Evolutionary conservation across 2,888 invertebrate genomes (phyloP), one percentile per base, ranked within the genome.

Genomic region (Rambutsinella grinnellia): DNA sequence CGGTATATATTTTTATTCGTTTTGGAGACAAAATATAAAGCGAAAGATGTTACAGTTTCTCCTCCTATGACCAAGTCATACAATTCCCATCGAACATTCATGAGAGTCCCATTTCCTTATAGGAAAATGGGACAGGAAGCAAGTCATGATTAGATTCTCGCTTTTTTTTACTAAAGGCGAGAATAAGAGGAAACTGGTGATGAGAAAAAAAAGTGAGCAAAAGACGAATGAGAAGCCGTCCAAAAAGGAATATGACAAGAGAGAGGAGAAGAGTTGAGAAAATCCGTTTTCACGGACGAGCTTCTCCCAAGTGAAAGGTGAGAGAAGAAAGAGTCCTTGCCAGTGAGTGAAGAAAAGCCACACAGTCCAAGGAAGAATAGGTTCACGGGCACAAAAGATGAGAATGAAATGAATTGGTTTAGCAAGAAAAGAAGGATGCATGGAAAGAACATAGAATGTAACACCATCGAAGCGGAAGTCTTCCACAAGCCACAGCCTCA

Each of bases 301-400:
- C 36, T 63, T 71, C 57, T 65, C 57, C 71, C 65, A 51, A 65
- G 71, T 71, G 65, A 71, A 71, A 71, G 71, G 71, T 71, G 71
- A 71, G 71, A 71, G 71, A 71, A 71, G 65, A n/a, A n/a, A n/a
- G n/a, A n/a, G n/a, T n/a, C n/a, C n/a, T n/a, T n/a, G 23, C 63
- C 71, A 71, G 57, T 65, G 65, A 71, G 71, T 71, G 71, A 65
- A 71, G n/a, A 71, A 69, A 71, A 71, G 71, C 71, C 71, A 71
- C n/a, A n/a, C 71, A 71, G 63, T 71, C 71, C 71, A 63, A 65
- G 27, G 47, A 63, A 65, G 63, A 58, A 49, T 51, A 56, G 24
- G 51, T 19, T 10, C 17, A 3, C n/a, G 8, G 23, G 56, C 5
- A 10, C 54, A 46, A 46, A 46, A 46, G 46, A 15, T 46, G 46